Evolutionary conservation across 2,888 invertebrate genomes (phyloP).

Genomic region (Drosophila vallismaia): DNA sequence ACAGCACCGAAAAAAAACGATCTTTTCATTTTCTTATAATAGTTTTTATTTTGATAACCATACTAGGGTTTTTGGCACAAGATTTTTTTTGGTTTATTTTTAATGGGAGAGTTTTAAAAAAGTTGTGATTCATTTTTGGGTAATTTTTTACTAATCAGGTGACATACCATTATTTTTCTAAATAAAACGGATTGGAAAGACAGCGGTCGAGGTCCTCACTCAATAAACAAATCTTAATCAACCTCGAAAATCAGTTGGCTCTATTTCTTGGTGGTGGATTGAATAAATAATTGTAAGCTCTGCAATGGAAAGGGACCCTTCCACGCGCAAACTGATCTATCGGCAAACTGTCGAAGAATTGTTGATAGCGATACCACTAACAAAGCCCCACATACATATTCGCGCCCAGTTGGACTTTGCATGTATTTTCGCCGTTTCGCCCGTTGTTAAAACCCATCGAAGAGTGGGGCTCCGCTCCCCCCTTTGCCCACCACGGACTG

Average conservation of each 20-base stretch:
- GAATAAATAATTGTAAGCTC: constrained; percentile 7
- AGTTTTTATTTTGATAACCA: neutral
- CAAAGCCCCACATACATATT: constrained; percentile 38
- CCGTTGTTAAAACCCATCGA: constrained; percentile 1
- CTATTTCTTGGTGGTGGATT: constrained; percentile 6
- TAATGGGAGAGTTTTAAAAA: neutral
- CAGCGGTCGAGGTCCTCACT: neutral
- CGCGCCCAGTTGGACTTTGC: constrained; percentile 12
- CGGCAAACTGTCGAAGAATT: constrained; percentile 80
- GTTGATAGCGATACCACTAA: constrained; percentile 68
- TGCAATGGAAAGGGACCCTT: constrained; percentile 61
- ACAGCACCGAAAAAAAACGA: neutral
- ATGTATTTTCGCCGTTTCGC: constrained; percentile 13
- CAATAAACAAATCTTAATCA: neutral
- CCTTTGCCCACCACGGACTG: constrained; percentile 4
- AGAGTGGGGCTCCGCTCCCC: neutral
- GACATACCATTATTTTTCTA: constrained; percentile 2
- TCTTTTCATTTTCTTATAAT: neutral
- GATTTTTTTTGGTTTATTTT: neutral
- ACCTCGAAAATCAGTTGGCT: constrained; percentile 1
- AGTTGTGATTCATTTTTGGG: too few relatives aligned
- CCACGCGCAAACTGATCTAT: constrained; percentile 78
- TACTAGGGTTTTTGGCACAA: neutral
- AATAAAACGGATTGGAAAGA: neutral
- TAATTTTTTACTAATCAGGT: neutral